A percentile compares a stretch with the other conserved stretches of the same genome.
phyloP scores from a whole-genome alignment of 2,797 vertebrate genomes.

The Melanotaenia maccullochi region DNA sequence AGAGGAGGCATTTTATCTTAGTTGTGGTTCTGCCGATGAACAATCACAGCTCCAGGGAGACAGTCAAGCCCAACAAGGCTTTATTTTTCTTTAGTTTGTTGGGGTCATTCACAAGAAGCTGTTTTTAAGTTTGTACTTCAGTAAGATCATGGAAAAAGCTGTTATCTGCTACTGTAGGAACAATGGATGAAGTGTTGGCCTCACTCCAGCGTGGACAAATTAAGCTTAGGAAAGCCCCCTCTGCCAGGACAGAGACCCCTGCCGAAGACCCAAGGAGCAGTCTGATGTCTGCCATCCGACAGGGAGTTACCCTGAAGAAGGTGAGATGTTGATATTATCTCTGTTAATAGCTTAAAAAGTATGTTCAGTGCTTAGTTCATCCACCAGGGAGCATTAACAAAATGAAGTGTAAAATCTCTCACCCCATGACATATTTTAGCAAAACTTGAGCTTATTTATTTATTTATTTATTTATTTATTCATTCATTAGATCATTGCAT shows the following conservation, averaged over 20 bases:
- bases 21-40: slow-evolving; percentile 45
- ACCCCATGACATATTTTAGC: too few relatives aligned
- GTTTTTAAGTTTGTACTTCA: slow-evolving; percentile 7
- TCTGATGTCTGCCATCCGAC: slow-evolving; percentile 90
- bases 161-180: slow-evolving; percentile 75
- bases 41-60: slow-evolving; percentile 35
- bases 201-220: slow-evolving; percentile 86
- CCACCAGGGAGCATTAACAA: background rate
- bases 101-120: slow-evolving; percentile 24
- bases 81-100: slow-evolving; percentile 16
- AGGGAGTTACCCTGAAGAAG: slow-evolving; percentile 91
- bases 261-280: slow-evolving; percentile 75
- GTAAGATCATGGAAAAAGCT: background rate
- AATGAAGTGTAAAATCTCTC: background rate
- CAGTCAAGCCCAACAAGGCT: background rate
- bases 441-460: too few relatives aligned
- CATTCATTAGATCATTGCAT: too few relatives aligned
- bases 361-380: background rate
- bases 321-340: slow-evolving; percentile 49
- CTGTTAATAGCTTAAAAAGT: background rate
- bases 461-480: too few relatives aligned
- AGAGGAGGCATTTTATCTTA: slow-evolving; percentile 48
- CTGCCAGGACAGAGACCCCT: background rate
- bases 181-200: slow-evolving; percentile 94
- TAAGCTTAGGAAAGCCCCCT: slow-evolving; percentile 79